Conservation (phyloP, 2,113 vertebrate species). For the Gavialis gangeticus region DNA sequence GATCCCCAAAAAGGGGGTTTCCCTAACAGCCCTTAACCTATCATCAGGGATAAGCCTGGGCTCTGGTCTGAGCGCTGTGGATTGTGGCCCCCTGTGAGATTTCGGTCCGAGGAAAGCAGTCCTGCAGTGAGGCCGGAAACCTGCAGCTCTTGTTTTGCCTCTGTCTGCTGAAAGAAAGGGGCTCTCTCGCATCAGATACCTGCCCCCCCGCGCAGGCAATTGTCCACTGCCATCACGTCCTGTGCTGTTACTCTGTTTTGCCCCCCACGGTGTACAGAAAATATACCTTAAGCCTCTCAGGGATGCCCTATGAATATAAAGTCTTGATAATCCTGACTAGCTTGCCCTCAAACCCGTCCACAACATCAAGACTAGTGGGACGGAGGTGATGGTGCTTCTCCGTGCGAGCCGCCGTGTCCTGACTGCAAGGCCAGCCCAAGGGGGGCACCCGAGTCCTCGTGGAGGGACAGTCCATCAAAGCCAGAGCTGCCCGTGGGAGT, state of each 20-base stretch:
- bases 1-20: too few species aligned
- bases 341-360: not conserved
- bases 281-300: not conserved
- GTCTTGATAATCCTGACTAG: not conserved
- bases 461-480: not conserved
- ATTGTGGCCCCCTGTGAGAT: too few species aligned
- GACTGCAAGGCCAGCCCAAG: not conserved
- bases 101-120: too few species aligned
- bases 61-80: not conserved
- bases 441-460: not conserved
- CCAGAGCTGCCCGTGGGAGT: accelerated
- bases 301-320: not conserved
- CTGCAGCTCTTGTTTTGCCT: not conserved
- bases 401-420: not conserved
- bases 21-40: too few species aligned
- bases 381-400: not conserved
- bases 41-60: not conserved
- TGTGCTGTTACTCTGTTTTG: not conserved
- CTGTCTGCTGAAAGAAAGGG: not conserved
- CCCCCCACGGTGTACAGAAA: not conserved
- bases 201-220: too few species aligned
- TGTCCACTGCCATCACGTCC: not conserved
- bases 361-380: too few species aligned
- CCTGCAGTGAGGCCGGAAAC: too few species aligned
- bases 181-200: not conserved